Base-by-base conservation (phyloP, 2,888 invertebrate genomes). In the Hypena proboscidalis region DNA sequence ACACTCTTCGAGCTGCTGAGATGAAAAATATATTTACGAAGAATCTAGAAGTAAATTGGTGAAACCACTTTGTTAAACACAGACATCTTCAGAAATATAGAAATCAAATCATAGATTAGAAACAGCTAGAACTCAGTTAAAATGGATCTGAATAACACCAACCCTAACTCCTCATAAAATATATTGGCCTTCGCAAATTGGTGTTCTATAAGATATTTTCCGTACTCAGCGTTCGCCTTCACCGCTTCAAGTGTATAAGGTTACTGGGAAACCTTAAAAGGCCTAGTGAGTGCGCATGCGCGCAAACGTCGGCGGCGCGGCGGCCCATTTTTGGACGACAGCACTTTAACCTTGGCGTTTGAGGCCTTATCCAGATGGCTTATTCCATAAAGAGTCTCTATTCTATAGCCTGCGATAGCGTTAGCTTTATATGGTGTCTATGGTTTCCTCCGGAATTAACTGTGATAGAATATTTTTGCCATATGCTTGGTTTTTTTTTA, bases 241-340 rank as follows among this genome's bases (percentile, higher is more conserved):
- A 47, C 56, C 49, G 49, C 51, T 60, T 60, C 42, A 65, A 73
- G 73, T 74, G 70, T 80, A 74, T 76, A 83, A 85, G 83, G 84
- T 74, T 75, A 75, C 70, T 63, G 58, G 55, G 75, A 77, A 76
- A 67, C 89, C 89, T 67, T 90, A 88, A 82, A 89, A 82, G 89
- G 89, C 51, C 69, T 80, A 84, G 71, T 52, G 51, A 64, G 60
- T 56, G 70, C 67, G 75, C 74, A 14, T 26, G 70, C 63, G 65
- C 74, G 77, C 74, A 73, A 59, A 67, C 68, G 64, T 69, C 77
- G 71, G 68, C 59, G 50, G 59, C 73, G 68, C 59, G 50, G 59
- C 73, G 51, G 39, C 33, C 89, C 89, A 77, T 87, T 88, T 90
- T 89, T 79, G 86, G 88, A 62, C 52, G 65, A 61, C 38, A 53